Evolutionary conservation across 2,797 vertebrate genomes (phyloP).

Genomic region (Mionectes olivaceus): DNA sequence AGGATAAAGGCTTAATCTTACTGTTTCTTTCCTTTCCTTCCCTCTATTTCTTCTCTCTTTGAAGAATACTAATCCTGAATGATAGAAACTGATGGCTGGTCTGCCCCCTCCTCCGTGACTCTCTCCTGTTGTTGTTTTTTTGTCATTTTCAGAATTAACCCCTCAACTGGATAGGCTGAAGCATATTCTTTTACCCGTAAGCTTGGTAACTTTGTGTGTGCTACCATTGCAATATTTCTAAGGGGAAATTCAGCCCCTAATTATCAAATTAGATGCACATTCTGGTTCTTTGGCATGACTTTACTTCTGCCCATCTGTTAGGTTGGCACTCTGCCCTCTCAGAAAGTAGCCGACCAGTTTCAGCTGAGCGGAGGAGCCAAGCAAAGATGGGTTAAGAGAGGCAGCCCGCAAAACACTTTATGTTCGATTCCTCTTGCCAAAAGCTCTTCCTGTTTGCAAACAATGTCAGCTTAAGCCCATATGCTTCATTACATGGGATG

Average conservation of each 20-base stretch:
- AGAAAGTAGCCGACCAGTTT: constrained; percentile 61
- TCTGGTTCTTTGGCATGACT: constrained; percentile 69
- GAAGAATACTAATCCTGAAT: constrained; percentile 7
- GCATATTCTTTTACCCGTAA: constrained; percentile 27
- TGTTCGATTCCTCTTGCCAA: constrained; percentile 50
- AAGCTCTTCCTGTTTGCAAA: constrained; percentile 71
- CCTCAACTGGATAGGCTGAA: not conserved
- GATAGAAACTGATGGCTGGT: not conserved
- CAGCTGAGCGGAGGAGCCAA: constrained; percentile 58
- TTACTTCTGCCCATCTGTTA: constrained; percentile 68
- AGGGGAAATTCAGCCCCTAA: constrained; percentile 66
- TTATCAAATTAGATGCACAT: constrained; percentile 77
- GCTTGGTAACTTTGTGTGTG: not conserved
- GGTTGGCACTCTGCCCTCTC: constrained; percentile 58
- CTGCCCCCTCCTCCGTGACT: not conserved
- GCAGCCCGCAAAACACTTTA: constrained; percentile 63
- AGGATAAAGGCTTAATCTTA: constrained; percentile 43
- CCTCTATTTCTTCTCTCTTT: constrained; percentile 13
- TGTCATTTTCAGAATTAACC: constrained; percentile 36
- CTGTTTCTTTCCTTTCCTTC: constrained; percentile 15
- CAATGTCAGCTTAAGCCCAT: constrained; percentile 73
- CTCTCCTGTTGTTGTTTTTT: not conserved
- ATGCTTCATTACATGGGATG: constrained; percentile 72
- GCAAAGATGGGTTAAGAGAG: constrained; percentile 68
- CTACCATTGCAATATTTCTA: constrained; percentile 55